Evolutionary conservation across 1,140 invertebrate genomes (phyloP).

Genomic region (Laupala kohalensis): DNA sequence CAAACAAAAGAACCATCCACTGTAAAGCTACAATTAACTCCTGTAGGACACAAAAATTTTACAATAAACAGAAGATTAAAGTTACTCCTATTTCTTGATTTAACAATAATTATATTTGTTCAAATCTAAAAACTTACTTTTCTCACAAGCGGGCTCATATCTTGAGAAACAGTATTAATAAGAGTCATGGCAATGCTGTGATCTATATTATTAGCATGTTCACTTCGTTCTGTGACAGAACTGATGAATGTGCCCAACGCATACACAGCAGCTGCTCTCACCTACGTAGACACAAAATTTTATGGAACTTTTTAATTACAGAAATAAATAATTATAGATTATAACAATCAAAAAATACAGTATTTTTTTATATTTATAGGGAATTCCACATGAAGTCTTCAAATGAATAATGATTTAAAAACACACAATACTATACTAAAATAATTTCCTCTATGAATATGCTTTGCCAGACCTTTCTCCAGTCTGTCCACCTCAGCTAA

Average conservation of each 20-base stretch:
- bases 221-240: constrained; percentile 63
- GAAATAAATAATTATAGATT: no score
- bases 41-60: constrained; percentile 24
- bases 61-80: not conserved
- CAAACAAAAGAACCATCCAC: constrained; percentile 82
- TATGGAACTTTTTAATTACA: no score
- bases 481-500: no score
- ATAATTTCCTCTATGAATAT: no score
- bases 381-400: no score
- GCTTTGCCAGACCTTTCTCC: no score
- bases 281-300: constrained; percentile 42
- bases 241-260: constrained; percentile 88
- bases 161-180: constrained; percentile 58
- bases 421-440: no score
- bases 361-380: no score
- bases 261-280: constrained; percentile 79
- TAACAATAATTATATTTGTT: no score
- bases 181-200: constrained; percentile 78
- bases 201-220: constrained; percentile 88
- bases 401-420: no score
- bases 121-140: constrained; percentile 60
- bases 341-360: no score
- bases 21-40: constrained; percentile 72
- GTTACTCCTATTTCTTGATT: not conserved
- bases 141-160: constrained; percentile 80